These are phyloP conservation scores for Thereva nobilitata DNA, from an alignment of 2,888 invertebrate species.

Conservation along the genomic window DNA sequence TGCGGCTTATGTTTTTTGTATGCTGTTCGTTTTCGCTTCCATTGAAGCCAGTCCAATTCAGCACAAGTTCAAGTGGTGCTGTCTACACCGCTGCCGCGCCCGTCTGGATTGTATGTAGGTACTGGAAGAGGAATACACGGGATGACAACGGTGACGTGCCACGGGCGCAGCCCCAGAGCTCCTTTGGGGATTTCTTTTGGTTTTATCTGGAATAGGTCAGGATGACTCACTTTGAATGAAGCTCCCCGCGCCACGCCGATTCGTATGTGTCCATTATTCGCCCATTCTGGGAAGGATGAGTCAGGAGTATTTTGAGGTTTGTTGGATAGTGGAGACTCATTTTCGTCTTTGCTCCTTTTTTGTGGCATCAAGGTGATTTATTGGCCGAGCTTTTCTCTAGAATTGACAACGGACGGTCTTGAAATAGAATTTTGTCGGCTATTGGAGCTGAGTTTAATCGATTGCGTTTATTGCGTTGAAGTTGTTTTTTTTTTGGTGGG, in stretches of 20 bases:
- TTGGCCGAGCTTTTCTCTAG: no score
- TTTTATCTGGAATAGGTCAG: constrained; percentile 30
- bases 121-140: background rate
- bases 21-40: background rate
- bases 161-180: background rate
- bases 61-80: constrained; percentile 18
- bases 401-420: no score
- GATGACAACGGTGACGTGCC: constrained; percentile 16
- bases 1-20: constrained; percentile 1
- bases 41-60: constrained; percentile 22
- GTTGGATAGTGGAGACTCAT: no score
- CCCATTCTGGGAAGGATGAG: constrained; percentile 22
- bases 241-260: no score
- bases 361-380: no score
- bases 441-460: no score
- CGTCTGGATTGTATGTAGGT: no score
- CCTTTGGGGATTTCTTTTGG: constrained; percentile 5
- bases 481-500: no score
- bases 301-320: background rate
- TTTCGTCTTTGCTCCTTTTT: no score
- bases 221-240: constrained; percentile 22
- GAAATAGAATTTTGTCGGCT: no score
- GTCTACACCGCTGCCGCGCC: no score
- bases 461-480: no score
- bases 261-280: constrained; percentile 13